Conservation (phyloP, 2,113 vertebrate species). For the Phyllostomus discolor region DNA sequence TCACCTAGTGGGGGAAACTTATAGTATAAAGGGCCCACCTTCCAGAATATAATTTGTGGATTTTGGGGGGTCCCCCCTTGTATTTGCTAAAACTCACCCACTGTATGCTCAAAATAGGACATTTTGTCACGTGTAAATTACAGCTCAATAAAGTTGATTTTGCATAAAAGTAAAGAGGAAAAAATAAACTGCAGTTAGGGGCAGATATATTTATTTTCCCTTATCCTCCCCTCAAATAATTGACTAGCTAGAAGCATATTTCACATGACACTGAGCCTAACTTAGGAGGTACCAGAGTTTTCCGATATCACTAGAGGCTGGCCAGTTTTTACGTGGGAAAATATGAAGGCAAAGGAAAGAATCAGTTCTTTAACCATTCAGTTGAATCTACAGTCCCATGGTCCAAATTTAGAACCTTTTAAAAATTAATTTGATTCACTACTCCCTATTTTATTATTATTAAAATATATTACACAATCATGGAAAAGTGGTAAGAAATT, state of each 20-base stretch:
- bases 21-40: too few relatives aligned
- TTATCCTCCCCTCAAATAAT: neutral
- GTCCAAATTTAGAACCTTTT: neutral
- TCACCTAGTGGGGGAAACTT: too few relatives aligned
- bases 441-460: neutral
- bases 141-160: neutral
- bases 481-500: neutral
- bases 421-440: neutral
- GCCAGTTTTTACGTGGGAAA: neutral
- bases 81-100: neutral
- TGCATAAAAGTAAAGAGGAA: neutral
- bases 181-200: neutral
- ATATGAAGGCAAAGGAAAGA: neutral
- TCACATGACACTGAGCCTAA: neutral
- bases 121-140: neutral
- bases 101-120: neutral
- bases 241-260: neutral
- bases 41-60: too few relatives aligned
- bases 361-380: neutral
- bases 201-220: neutral
- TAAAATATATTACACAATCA: neutral
- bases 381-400: neutral
- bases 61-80: neutral
- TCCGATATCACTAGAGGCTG: neutral
- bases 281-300: neutral